Base-by-base conservation (phyloP, 2,113 vertebrate genomes). In the Psammodynastes pulverulentus region DNA sequence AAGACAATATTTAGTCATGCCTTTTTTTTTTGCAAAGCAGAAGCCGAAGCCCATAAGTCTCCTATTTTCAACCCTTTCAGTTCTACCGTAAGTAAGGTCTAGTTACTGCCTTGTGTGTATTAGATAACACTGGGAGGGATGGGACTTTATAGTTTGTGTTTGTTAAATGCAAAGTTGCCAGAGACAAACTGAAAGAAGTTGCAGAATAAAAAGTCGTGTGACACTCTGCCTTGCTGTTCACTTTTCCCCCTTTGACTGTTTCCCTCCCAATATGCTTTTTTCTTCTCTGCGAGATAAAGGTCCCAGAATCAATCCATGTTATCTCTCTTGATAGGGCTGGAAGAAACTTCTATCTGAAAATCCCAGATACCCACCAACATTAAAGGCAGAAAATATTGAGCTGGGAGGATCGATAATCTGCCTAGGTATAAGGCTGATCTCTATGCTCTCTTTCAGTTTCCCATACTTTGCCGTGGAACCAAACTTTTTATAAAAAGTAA, bases 11-110 rank as follows among this genome's bases (percentile, higher is more conserved):
- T 86, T 54, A 95, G 89, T 90, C 8, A 1, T 39, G n/a, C 5
- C 13, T 72, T 72, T 19, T 34, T 43, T 93, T 12, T 53, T 46
- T 93, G 85, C 26, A 96, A 92, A 10, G 39, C 45, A 23, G 92
- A 86, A 94, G 62, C 12, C 17, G 91, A 86, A 94, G 62, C 13
- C 23, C 39, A 6, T 91, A 91, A 91, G 4, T 48, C 72, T n/a
- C 15, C 39, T 45, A 0, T 91, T 95, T 89, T 54, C 87, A 1
- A 84, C 29, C 2, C 91, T 87, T 94, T 94, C 79, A 3, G 89
- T n/a, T 90, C 88, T 23, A 24, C 53, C 5, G 5, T 54, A 79
- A 34, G 2, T 58, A 91, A 92, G 56, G 19, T 12, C 19, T 58
- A 86, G 53, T 3, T 29, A 48, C 29, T 58, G 79, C 15, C 17